Evolutionary conservation across 1,140 invertebrate species (phyloP).

Genomic region (Uloborus diversus): DNA sequence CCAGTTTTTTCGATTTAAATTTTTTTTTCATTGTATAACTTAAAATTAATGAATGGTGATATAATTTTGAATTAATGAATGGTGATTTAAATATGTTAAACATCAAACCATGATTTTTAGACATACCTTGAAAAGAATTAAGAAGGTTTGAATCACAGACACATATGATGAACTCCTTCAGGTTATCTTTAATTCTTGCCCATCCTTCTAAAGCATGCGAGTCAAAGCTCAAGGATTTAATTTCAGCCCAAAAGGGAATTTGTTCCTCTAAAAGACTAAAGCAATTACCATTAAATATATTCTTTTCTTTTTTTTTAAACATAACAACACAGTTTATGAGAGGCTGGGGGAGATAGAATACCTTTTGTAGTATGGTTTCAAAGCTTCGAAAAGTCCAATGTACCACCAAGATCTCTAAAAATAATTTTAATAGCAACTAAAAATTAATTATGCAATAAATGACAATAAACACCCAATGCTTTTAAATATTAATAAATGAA

Average conservation of each 20-base stretch:
- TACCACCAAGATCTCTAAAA: constrained; percentile 50
- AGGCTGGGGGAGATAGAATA: background rate
- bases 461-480: background rate
- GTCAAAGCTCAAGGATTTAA: background rate
- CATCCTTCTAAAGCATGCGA: background rate
- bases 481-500: background rate
- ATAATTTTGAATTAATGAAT: background rate
- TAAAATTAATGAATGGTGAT: no score
- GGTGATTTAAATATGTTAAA: background rate
- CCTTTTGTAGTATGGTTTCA: constrained; percentile 9
- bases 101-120: background rate
- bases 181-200: background rate
- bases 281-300: background rate
- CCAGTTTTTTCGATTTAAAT: no score
- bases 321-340: background rate
- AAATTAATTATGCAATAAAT: background rate
- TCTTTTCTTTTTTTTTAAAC: background rate
- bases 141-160: constrained; percentile 12
- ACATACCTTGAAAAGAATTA: constrained; percentile 17
- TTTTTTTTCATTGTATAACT: no score
- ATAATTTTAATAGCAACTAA: background rate
- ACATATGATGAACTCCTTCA: constrained; percentile 17
- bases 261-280: constrained; percentile 25
- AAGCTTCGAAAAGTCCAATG: background rate
- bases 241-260: constrained; percentile 10